Evolutionary conservation across 2,797 vertebrate species (phyloP), one percentile per base, ranked within the genome.

Genomic region (Calcarius lapponicus): DNA sequence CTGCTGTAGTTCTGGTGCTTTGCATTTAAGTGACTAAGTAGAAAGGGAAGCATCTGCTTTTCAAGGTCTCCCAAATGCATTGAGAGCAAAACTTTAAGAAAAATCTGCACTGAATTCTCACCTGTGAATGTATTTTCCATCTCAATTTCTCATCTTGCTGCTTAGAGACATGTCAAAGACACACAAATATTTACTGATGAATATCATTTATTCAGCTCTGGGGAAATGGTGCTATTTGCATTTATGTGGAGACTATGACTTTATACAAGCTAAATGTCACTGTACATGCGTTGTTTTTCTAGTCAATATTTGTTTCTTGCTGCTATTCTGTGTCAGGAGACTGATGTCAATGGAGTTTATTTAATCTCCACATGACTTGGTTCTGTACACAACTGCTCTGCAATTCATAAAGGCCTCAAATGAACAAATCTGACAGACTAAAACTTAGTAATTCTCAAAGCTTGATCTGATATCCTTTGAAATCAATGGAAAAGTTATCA

Each of bases 131-230:
- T 20, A 48, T 81, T 93, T 94, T 84, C 81, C 29, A 38, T 62
- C 88, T 94, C 88, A 70, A 62, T 93, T 94, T 95, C 81, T 86
- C 81, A 89, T 79, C 93, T 89, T 57, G 80, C 91, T 97, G 92
- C 96, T 96, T 94, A 88, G 86, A 95, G 87, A 95, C 85, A 76
- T 75, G 88, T 86, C 84, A 92, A 80, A 95, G 82, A 86, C 86
- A 91, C 62, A 84, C 91, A 97, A 97, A 97, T 97, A 97, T 98
- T 98, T 97, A 96, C 97, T 2, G 5, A 79, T 45, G 81, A 95
- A 50, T 81, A 90, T 86, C 7, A 84, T 81, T 91, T 93, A 93
- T 95, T 95, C 85, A 84, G 69, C 87, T 91, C 82, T 79, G 72
- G 64, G 86, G 91, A 95, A 93, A 98, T 89, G 76, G 72, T 87